Evolutionary conservation across 2,113 vertebrate genomes (phyloP).

Genomic region (Alligator mississippiensis): DNA sequence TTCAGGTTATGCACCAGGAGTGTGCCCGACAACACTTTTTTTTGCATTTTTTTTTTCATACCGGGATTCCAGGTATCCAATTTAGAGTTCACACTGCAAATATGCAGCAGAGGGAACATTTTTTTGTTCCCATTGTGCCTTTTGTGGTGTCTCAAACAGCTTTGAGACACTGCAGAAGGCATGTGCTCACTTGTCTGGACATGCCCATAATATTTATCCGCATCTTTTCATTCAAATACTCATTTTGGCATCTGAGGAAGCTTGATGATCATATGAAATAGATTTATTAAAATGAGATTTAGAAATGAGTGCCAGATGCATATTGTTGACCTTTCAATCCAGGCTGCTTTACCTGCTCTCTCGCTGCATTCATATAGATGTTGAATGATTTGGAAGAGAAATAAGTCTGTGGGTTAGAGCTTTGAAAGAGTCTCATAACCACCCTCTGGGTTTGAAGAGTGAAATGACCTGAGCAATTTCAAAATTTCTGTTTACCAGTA

Average conservation of each 20-base stretch:
- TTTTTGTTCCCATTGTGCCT: too few relatives aligned
- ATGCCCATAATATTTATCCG: not conserved
- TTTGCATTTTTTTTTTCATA: too few relatives aligned
- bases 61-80: too few relatives aligned
- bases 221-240: not conserved
- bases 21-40: too few relatives aligned
- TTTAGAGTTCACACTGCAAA: too few relatives aligned
- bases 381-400: not conserved
- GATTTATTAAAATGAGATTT: not conserved
- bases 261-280: not conserved
- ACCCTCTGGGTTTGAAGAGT: not conserved
- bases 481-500: not conserved
- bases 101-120: too few relatives aligned
- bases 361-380: not conserved
- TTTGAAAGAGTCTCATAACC: not conserved
- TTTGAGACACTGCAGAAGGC: too few relatives aligned
- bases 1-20: too few relatives aligned
- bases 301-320: not conserved
- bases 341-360: not conserved
- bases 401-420: not conserved
- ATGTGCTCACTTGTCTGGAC: too few relatives aligned
- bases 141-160: too few relatives aligned
- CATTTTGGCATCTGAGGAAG: conserved; percentile 5
- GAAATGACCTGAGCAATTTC: not conserved
- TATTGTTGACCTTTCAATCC: not conserved